phyloP scores from a whole-genome alignment of 2,888 invertebrate genomes.

The Ophioninae sp. region DNA sequence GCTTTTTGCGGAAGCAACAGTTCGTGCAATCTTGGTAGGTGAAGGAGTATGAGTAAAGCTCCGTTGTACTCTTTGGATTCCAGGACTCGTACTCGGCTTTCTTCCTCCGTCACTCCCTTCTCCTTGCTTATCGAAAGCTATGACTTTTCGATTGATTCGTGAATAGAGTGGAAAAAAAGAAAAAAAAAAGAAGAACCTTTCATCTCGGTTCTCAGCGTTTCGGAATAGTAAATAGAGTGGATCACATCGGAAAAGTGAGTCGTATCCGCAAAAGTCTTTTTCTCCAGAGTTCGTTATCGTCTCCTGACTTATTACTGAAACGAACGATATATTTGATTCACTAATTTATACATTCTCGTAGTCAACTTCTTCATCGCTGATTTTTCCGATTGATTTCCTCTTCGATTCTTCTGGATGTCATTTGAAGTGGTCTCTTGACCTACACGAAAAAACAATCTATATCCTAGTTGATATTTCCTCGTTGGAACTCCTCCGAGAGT shows the following conservation, averaged over 20 bases:
- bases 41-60: conserved; percentile 24
- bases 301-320: not conserved
- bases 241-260: not conserved
- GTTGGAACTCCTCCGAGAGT: no score
- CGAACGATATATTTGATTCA: not conserved
- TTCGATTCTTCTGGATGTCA: no score
- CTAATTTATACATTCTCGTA: no score
- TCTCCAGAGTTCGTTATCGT: not conserved
- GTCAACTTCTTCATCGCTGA: no score
- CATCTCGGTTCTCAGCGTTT: not conserved
- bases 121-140: conserved; percentile 56
- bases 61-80: conserved; percentile 46
- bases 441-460: no score
- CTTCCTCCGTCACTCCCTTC: no score
- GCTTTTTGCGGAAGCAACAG: conserved; percentile 59
- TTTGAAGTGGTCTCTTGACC: no score
- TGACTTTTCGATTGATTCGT: conserved; percentile 62
- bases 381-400: no score
- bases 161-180: conserved; percentile 57
- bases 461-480: no score
- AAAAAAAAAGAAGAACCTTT: not conserved
- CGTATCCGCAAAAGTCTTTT: not conserved
- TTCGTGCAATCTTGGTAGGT: conserved; percentile 13
- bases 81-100: conserved; percentile 15
- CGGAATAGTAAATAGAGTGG: not conserved